phyloP scores from a whole-genome alignment of 2,888 invertebrate species.

The Pollenia amentaria region DNA sequence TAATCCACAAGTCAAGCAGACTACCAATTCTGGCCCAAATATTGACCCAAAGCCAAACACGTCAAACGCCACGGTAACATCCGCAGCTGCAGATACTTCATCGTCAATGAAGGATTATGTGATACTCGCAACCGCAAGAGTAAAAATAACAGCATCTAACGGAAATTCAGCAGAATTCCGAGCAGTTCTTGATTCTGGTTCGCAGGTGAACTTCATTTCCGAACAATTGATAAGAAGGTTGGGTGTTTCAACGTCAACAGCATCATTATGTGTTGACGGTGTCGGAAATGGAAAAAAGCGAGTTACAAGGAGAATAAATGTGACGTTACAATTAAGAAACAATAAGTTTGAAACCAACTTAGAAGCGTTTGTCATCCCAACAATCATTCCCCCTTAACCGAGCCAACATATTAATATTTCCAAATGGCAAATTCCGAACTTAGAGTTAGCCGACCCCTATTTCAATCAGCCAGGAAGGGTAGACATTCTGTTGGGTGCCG shows the following conservation, averaged over 20 bases:
- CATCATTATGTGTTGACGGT: not conserved
- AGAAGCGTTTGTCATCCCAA: conserved; percentile 1
- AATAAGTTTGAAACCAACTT: conserved; percentile 1
- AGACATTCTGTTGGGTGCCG: no score
- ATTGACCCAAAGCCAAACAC: not conserved
- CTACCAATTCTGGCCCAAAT: not conserved
- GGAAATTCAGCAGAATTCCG: no score
- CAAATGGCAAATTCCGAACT: not conserved
- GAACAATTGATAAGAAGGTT: no score
- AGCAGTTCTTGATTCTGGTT: no score
- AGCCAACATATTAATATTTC: not conserved
- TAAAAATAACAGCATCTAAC: no score
- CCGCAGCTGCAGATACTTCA: no score
- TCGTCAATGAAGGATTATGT: no score
- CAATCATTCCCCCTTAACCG: not conserved
- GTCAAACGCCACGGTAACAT: not conserved
- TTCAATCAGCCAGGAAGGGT: no score
- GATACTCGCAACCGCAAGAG: no score
- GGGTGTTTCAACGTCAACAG: no score
- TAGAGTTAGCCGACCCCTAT: no score
- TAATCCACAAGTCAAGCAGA: not conserved
- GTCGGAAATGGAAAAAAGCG: not conserved
- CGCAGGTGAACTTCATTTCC: no score
- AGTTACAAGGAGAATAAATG: not conserved
- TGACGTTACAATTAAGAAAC: not conserved